Evolutionary conservation across 2,888 invertebrate genomes (phyloP).

Genomic region (Coenonympha glycerion): DNA sequence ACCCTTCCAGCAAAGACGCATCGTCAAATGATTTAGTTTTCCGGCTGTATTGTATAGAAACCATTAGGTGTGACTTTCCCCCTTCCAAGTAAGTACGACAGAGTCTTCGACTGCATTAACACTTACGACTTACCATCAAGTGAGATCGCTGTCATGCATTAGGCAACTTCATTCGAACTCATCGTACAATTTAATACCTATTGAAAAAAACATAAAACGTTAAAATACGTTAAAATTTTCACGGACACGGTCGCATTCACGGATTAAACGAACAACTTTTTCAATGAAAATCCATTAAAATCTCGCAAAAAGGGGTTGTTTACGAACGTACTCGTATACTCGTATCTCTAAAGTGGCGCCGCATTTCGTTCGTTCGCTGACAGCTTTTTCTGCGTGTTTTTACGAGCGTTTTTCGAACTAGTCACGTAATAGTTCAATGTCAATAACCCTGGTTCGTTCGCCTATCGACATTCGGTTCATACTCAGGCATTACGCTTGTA

Average conservation of each 20-base stretch:
- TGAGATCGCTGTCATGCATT: too few relatives aligned
- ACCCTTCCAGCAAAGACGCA: too few relatives aligned
- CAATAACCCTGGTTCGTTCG: slow-evolving; percentile 20
- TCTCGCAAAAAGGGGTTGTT: slow-evolving; percentile 4
- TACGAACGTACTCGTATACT: slow-evolving; percentile 1
- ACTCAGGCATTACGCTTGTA: background rate
- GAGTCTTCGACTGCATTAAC: too few relatives aligned
- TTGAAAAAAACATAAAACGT: too few relatives aligned
- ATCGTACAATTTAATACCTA: too few relatives aligned
- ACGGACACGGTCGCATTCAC: background rate
- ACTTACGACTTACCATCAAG: too few relatives aligned
- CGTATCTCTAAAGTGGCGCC: background rate
- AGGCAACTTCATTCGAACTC: too few relatives aligned
- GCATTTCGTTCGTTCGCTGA: slow-evolving; percentile 3
- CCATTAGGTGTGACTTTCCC: too few relatives aligned
- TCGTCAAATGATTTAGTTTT: too few relatives aligned
- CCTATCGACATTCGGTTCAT: slow-evolving; percentile 17
- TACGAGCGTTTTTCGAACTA: slow-evolving; percentile 12
- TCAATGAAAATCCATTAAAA: background rate
- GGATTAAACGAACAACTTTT: background rate
- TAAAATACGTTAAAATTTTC: too few relatives aligned
- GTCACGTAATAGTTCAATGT: slow-evolving; percentile 27
- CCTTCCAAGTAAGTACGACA: too few relatives aligned
- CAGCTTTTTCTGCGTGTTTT: slow-evolving; percentile 16
- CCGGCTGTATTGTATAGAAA: too few relatives aligned